These are phyloP conservation scores for Phalacrocorax aristotelis DNA, from an alignment of 2,113 vertebrate genomes.

Conservation along the genomic window DNA sequence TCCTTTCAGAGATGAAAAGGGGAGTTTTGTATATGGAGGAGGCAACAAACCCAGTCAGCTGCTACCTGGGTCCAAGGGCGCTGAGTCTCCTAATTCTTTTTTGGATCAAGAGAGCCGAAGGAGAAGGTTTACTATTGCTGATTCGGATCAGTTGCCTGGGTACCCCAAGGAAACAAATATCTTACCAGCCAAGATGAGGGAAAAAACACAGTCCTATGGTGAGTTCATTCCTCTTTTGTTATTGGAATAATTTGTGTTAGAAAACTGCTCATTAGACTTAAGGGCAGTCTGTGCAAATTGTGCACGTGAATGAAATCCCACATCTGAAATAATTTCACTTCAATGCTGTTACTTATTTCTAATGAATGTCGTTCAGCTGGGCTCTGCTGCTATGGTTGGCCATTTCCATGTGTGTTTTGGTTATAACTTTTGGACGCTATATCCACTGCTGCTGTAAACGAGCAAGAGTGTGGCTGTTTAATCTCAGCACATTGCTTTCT, in stretches of 20 bases:
- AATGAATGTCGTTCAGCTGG: neutral
- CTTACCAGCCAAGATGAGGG: constrained; percentile 81
- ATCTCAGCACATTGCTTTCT: neutral
- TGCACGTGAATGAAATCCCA: constrained; percentile 32
- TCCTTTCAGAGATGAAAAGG: constrained; percentile 78
- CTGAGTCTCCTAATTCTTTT: constrained; percentile 90
- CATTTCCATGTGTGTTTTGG: neutral
- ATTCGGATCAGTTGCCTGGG: constrained; percentile 76
- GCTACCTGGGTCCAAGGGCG: constrained; percentile 71
- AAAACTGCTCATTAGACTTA: neutral
- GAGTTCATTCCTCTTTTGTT: constrained; percentile 25
- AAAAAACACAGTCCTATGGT: constrained; percentile 82
- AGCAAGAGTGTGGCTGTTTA: neutral
- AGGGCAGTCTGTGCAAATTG: neutral
- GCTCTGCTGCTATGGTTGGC: neutral
- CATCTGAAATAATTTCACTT: constrained; percentile 29
- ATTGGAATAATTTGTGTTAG: neutral
- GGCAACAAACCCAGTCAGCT: constrained; percentile 64
- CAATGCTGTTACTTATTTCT: neutral
- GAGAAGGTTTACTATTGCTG: constrained; percentile 76
- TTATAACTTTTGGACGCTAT: neutral
- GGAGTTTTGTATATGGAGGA: constrained; percentile 65
- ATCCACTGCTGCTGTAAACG: neutral
- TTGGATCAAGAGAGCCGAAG: constrained; percentile 83
- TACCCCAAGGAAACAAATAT: constrained; percentile 74